Base-by-base conservation (phyloP, 2,797 vertebrate genomes). In the Pitangus sulphuratus region DNA sequence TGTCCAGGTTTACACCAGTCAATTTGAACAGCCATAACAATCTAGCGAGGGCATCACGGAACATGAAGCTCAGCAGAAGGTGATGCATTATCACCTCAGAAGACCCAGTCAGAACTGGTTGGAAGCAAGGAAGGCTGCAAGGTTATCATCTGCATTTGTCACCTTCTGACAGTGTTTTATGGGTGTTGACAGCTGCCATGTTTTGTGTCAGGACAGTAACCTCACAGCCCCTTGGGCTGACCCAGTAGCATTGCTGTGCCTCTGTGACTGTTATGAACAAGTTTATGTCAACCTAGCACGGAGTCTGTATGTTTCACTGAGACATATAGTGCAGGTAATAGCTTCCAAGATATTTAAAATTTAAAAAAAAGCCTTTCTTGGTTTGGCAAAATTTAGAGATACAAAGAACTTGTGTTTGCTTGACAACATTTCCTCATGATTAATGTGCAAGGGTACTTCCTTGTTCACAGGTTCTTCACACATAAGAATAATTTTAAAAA, bases 1-100 rank as follows among this genome's bases (percentile, higher is more conserved):
- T 72, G 26, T 22, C 71, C 10, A 50, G 22, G 22, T 79, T 65
- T 83, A 19, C 21, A 21, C 4, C 35, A 42, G 20, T 53, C 50
- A 61, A 11, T 85, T 85, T 0, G 0, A 65, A 33, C 28, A 74
- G 40, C 33, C 5, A 0, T 35, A 68, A 18, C 20, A 77, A 24
- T 30, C 25, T 53, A 14, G 10, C 12, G 30, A 74, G 48, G 40
- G 16, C 47, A 65, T 54, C 24, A 19, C 21, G 72, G 54, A 44
- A 39, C 9, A 2, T 31, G 48, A 26, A 30, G 15, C 19, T 84
- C 57, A 45, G 31, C 26, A 78, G 40, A 33, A 51, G 18, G 7
- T 51, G 25, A 21, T 68, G 1, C 1, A 20, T 68, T 48, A 87
- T 91, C 54, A 58, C 11, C 31, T 85, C 18, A 78, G 56, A 81